A percentile compares a stretch with the other conserved stretches of the same genome.
Conservation (phyloP, 2,113 vertebrate species). For the Centropus bengalensis region DNA sequence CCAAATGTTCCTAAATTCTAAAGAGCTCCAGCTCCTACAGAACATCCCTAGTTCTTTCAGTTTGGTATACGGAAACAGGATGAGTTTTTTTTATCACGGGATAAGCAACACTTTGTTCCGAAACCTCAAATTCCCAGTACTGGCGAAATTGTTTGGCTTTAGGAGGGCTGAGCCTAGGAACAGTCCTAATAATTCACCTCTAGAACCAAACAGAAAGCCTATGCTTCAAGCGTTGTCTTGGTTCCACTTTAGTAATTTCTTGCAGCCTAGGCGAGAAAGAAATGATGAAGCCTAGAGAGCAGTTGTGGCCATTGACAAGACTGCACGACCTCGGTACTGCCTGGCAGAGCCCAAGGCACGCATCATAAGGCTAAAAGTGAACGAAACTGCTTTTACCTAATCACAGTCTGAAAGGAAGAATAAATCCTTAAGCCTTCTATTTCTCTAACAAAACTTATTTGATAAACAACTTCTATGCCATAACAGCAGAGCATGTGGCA, state of each 20-base stretch:
- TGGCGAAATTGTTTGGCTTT: not conserved
- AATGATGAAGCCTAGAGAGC: not conserved
- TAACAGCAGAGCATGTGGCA: not conserved
- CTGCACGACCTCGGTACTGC: not conserved
- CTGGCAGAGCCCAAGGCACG: not conserved
- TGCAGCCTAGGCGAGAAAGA: not conserved
- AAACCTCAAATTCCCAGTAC: not conserved
- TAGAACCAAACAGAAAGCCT: not conserved
- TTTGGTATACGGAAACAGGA: not conserved
- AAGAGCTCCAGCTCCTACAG: not conserved
- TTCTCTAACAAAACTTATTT: not conserved
- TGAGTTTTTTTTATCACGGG: not conserved
- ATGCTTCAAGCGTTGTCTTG: not conserved
- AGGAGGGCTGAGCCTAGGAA: not conserved
- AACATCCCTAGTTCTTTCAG: not conserved
- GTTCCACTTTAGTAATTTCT: not conserved
- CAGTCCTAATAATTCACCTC: not conserved
- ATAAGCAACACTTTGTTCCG: not conserved
- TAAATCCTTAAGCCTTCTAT: not conserved
- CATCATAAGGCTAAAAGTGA: not conserved
- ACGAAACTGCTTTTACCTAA: not conserved
- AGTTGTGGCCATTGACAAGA: not conserved
- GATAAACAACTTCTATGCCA: not conserved
- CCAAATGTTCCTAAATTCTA: not conserved
- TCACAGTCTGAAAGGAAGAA: not conserved